Evolutionary conservation across 2,113 vertebrate species (phyloP), one percentile per base, ranked within the genome.

Genomic region (Microcebus lehilahytsara): DNA sequence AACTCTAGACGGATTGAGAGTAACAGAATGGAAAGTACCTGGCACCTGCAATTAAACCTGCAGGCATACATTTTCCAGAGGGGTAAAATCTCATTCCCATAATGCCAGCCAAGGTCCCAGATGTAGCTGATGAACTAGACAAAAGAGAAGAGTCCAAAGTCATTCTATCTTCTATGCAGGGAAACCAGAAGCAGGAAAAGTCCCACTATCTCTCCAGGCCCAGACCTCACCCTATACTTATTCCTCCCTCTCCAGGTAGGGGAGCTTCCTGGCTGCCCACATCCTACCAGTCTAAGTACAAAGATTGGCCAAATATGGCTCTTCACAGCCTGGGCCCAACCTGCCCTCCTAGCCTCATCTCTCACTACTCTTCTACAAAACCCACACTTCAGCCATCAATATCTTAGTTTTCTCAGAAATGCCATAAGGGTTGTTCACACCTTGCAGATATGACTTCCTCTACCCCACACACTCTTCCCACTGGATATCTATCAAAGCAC

Each of bases 71-170:
- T 98, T 99, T 99, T 95, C 99, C 99, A 23, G 99, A 99, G 97
- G 98, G 98, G 91, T 99, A 99, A 98, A 99, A 99, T 98, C 99
- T 99, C 98, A 99, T 99, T 94, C 99, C 99, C 99, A 99, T 99
- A 83, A 99, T 34, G 0, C 98, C 99, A 81, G 99, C 97, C 96
- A 99, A 97, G 40, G 99, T 98, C 97, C 99, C 99, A 64, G 99
- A 99, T 25, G 99, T 99, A 97, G 97, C 99, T 99, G 97, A 71
- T 95, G 42, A 92, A 49, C 86, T 42, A 98, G 96, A 93, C 94
- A 80, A 84, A 84, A 58, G 27, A 97, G 3, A 94, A 90, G 14
- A 2, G 14, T 71, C 32, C 89, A 77, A 92, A 32, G n/a, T 91
- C 64, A 79, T 16, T 22, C 20, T 42, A 64, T 30, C 22, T 78